Base-by-base conservation (phyloP, 2,888 invertebrate genomes). In the Tyria jacobaeae region DNA sequence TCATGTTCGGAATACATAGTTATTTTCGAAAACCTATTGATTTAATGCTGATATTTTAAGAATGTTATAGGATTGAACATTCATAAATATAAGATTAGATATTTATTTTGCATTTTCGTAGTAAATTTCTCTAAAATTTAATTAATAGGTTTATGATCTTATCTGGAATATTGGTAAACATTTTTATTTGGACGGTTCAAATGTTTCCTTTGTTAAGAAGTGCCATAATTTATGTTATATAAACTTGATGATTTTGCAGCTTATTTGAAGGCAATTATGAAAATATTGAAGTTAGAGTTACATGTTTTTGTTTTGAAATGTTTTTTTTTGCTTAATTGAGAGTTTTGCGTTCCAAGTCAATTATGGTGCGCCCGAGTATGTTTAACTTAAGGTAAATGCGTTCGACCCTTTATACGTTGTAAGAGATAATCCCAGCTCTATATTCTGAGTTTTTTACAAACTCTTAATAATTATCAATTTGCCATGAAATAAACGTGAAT, bases 361-460 rank as follows among this genome's bases (percentile, higher is more conserved):
- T 92, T 93, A 92, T 88, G 91, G 91, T 91, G 92, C 90, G 88
- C 86, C 84, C 86, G 85, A 80, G 81, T 86, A 85, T 86, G 81
- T 73, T 73, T 54, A 35, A 74, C 44, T 62, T 70, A 68, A 73
- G 67, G 17, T 85, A 81, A 84, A 80, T 76, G 80, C 75, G 78
- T 80, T 78, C 75, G 65, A 62, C 62, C 72, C 70, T 75, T 52
- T 64, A 66, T 77, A 66, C 70, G 68, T 82, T 87, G 86, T 83
- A 80, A 80, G 76, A 78, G 68, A 64, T 60, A 35, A 54, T 34
- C 21, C 9, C 14, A 21, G 37, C 1, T 25, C 5, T 14, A 1
- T 12, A 35, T 51, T 51, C 27, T 31, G 27, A 6, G 27, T 31
- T 31, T 7, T 41, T 17, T 44, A 21, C 21, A 1, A 21, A 44